phyloP scores from a whole-genome alignment of 2,113 vertebrate genomes.

The Laticauda colubrina region DNA sequence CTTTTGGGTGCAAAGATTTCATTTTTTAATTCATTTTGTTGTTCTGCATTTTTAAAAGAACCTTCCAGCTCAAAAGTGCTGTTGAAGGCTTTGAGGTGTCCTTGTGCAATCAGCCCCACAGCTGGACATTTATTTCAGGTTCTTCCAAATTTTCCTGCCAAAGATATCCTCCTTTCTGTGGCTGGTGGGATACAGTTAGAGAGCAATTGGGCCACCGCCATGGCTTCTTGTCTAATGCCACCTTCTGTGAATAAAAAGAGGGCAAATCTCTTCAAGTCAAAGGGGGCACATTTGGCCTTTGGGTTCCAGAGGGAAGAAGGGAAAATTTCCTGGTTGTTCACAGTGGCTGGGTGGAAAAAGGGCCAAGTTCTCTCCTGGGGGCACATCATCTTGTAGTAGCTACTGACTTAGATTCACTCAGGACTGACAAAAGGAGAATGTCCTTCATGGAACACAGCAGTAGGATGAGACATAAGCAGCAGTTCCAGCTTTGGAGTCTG shows the following conservation, averaged over 20 bases:
- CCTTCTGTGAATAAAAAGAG: neutral
- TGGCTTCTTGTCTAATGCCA: neutral
- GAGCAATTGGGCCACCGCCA: neutral
- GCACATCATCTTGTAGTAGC: neutral
- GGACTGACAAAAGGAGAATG: neutral
- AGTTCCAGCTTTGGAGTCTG: neutral
- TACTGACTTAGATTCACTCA: neutral
- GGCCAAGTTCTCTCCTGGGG: neutral
- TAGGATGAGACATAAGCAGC: neutral
- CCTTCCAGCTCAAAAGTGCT: neutral
- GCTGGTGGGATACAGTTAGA: neutral
- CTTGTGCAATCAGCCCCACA: conserved; percentile 38
- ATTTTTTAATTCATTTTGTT: neutral
- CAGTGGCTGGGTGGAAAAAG: neutral
- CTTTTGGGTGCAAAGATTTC: conserved; percentile 45
- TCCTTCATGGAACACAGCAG: neutral
- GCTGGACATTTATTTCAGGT: conserved; percentile 50
- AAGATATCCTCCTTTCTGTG: conserved; percentile 24
- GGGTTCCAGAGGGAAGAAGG: neutral
- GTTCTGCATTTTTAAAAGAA: neutral
- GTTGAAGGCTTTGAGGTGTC: conserved; percentile 15
- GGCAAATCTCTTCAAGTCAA: too few species aligned
- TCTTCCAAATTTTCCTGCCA: conserved; percentile 41
- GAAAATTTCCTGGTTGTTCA: neutral
- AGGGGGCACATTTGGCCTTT: neutral